A percentile compares a stretch with the other conserved stretches of the same genome.
These are phyloP conservation scores for Aricia artaxerxes DNA, from an alignment of 2,888 invertebrate species.

Conservation along the genomic window DNA sequence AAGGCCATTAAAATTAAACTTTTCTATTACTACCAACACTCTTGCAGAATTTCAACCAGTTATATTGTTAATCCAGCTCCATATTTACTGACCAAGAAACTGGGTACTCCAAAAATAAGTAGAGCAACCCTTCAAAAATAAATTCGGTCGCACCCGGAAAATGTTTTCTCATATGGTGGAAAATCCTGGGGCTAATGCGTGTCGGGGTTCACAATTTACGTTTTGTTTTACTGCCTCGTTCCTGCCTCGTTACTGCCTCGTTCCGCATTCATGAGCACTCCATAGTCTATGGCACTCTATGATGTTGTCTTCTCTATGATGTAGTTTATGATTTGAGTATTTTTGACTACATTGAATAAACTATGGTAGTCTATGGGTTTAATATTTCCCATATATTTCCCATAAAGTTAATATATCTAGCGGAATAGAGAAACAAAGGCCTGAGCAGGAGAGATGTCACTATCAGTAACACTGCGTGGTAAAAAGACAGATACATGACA, in stretches of 20 bases:
- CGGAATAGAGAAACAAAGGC: too few species aligned
- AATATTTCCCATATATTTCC: too few species aligned
- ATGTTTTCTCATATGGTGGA: slow-evolving; percentile 76
- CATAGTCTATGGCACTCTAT: slow-evolving; percentile 13
- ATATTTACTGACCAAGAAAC: neutral
- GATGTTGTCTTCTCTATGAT: slow-evolving; percentile 17
- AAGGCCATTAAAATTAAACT: too few species aligned
- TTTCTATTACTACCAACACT: too few species aligned
- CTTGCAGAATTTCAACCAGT: too few species aligned
- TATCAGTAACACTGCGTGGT: too few species aligned
- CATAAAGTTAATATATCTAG: too few species aligned
- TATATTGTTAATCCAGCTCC: too few species aligned
- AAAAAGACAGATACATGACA: too few species aligned
- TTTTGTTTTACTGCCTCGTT: slow-evolving; percentile 72
- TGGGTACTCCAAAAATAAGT: slow-evolving; percentile 41
- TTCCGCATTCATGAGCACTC: slow-evolving; percentile 58
- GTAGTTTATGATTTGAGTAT: slow-evolving; percentile 28
- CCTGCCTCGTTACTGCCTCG: slow-evolving; percentile 56
- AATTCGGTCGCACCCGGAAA: slow-evolving; percentile 57
- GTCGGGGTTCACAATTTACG: slow-evolving; percentile 66
- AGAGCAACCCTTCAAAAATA: slow-evolving; percentile 54
- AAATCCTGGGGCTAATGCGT: slow-evolving; percentile 71
- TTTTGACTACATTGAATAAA: too few species aligned
- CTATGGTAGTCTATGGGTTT: too few species aligned
- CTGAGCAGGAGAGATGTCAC: too few species aligned